These are phyloP conservation scores for Pao palembangensis DNA, from an alignment of 2,113 vertebrate species.

Conservation along the genomic window DNA sequence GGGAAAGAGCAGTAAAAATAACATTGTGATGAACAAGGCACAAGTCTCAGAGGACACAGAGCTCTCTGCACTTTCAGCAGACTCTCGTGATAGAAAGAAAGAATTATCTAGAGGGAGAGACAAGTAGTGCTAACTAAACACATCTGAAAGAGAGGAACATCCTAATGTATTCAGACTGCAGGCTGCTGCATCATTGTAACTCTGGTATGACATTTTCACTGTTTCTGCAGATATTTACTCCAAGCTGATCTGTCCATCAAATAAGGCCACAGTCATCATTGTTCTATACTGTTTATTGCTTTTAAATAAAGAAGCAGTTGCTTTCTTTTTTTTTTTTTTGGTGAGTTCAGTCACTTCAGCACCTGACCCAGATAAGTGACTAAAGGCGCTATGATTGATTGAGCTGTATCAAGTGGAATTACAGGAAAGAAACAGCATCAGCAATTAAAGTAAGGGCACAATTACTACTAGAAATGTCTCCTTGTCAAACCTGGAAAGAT, in stretches of 20 bases:
- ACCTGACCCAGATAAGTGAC: no score
- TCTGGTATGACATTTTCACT: background rate
- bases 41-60: constrained; percentile 35
- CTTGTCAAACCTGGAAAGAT: constrained; percentile 25
- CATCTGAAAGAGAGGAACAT: constrained; percentile 14
- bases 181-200: constrained; percentile 5
- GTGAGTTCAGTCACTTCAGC: no score
- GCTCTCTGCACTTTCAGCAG: constrained; percentile 44
- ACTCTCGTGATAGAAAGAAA: constrained; percentile 45
- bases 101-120: constrained; percentile 20
- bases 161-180: constrained; percentile 4
- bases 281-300: no score
- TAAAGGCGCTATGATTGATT: no score
- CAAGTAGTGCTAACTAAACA: constrained; percentile 22
- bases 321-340: no score
- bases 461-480: no score
- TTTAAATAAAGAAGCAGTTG: no score
- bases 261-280: no score
- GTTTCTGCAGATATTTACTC: background rate
- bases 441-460: no score
- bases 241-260: no score
- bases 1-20: constrained; percentile 53
- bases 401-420: no score
- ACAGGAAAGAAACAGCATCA: no score
- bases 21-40: constrained; percentile 40